phyloP scores from a whole-genome alignment of 2,113 vertebrate genomes.

The Ciconia maguari region DNA sequence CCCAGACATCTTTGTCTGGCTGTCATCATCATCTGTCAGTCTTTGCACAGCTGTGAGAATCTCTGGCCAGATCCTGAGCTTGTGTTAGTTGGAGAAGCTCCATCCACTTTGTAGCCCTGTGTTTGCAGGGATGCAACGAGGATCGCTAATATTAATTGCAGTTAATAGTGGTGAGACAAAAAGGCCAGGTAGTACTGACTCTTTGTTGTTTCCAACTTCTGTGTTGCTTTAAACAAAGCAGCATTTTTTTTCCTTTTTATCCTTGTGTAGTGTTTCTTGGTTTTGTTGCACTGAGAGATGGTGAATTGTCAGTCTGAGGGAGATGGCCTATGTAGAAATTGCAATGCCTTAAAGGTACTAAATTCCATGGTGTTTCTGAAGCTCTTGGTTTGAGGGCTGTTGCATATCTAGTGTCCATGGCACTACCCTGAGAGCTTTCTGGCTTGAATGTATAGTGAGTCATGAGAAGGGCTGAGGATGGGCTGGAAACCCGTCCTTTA shows the following conservation, averaged over 20 bases:
- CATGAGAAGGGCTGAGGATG: background rate
- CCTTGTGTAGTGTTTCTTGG: background rate
- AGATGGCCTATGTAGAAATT: background rate
- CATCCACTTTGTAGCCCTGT: background rate
- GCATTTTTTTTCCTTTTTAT: background rate
- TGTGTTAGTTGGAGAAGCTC: background rate
- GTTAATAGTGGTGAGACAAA: background rate
- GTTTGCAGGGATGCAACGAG: background rate
- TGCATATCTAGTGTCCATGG: background rate
- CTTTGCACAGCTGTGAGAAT: slow-evolving; percentile 38
- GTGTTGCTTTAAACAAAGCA: background rate
- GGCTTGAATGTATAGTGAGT: background rate
- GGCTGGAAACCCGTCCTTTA: background rate
- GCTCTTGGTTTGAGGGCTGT: background rate
- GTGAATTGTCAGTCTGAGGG: background rate
- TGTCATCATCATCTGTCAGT: background rate
- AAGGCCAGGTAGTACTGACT: background rate
- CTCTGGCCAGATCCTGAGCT: background rate
- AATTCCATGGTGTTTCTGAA: background rate
- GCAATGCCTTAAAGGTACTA: background rate
- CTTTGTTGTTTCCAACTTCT: background rate
- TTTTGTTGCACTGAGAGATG: background rate
- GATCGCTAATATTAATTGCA: background rate
- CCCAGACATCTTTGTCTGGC: slow-evolving; percentile 59
- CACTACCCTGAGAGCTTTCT: background rate